Evolutionary conservation across 2,797 vertebrate genomes (phyloP), one percentile per base, ranked within the genome.

Genomic region (Clarias laeviceps): DNA sequence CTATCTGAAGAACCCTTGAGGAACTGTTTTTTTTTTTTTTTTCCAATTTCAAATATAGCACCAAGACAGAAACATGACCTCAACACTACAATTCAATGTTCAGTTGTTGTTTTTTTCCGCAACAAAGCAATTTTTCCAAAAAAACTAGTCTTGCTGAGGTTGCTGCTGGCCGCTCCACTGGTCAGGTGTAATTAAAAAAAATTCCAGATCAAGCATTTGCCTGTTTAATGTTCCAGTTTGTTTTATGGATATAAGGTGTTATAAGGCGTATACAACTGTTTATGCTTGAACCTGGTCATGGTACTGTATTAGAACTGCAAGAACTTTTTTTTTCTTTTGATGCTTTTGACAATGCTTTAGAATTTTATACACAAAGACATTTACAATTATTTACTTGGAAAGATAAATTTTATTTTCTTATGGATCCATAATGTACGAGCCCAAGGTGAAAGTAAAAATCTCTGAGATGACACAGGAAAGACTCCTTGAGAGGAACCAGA

Each of bases 41-140:
- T 56, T 50, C 24, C 37, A 45, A 27, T 65, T 64, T 66, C 65
- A n/a, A 50, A 50, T 65, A 18, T 7, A 65, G 37, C 40, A 80
- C 50, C 40, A 61, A 80, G n/a, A 0, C 15, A 66, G 40, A 66
- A 66, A 29, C 62, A 66, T 66, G 62, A 80, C 11, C 40, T 66
- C 62, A 65, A 65, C n/a, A 80, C 8, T 9, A 54, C n/a, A 54
- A 66, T 29, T 22, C 65, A n/a, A 27, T 34, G 65, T 82, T 66
- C 5, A 24, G 37, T 54, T 66, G 40, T 73, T 37, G 34, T 27
- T 88, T 59, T 27, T 59, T 84, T 74, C 14, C 37, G 3, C 29
- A 82, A 45, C 32, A 61, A 87, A 40, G 34, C 50, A 54, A 80
- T 82, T 68, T 65, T 59, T 20, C 78, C 22, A 20, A 85, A 82